Conservation (phyloP, 1,140 invertebrate genomes). For the Drosophila pandora region DNA sequence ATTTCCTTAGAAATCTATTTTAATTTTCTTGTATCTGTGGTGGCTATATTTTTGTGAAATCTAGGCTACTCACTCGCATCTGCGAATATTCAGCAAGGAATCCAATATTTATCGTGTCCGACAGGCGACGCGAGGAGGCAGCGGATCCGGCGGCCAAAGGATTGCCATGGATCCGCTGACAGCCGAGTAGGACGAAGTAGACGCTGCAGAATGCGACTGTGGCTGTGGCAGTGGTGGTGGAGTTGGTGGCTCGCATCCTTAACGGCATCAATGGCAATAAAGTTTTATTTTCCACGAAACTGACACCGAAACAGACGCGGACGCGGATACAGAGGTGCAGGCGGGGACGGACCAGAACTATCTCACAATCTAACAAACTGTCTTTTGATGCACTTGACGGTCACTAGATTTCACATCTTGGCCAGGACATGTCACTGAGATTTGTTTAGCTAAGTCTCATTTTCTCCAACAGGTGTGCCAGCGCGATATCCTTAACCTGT, state of each 20-base stretch:
- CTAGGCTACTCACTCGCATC: slow-evolving; percentile 64
- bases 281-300: slow-evolving; percentile 59
- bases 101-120: slow-evolving; percentile 79
- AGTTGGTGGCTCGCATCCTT: slow-evolving; percentile 9
- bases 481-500: not conserved
- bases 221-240: slow-evolving; percentile 6
- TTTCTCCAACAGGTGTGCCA: slow-evolving; percentile 39
- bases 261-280: slow-evolving; percentile 59
- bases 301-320: slow-evolving; percentile 29
- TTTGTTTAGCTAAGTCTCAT: slow-evolving; percentile 25
- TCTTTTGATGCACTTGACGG: slow-evolving; percentile 15
- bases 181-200: slow-evolving; percentile 20
- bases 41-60: not conserved
- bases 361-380: slow-evolving; percentile 14
- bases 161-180: slow-evolving; percentile 18
- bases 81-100: slow-evolving; percentile 78
- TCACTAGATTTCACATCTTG: slow-evolving; percentile 13
- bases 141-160: slow-evolving; percentile 9
- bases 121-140: slow-evolving; percentile 24
- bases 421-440: not conserved
- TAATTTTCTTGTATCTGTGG: not conserved
- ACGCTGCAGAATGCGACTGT: slow-evolving; percentile 30
- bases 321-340: slow-evolving; percentile 24
- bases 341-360: not conserved
- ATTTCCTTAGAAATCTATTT: not conserved